Evolutionary conservation across 2,113 vertebrate genomes (phyloP).

Genomic region (Sorex araneus): DNA sequence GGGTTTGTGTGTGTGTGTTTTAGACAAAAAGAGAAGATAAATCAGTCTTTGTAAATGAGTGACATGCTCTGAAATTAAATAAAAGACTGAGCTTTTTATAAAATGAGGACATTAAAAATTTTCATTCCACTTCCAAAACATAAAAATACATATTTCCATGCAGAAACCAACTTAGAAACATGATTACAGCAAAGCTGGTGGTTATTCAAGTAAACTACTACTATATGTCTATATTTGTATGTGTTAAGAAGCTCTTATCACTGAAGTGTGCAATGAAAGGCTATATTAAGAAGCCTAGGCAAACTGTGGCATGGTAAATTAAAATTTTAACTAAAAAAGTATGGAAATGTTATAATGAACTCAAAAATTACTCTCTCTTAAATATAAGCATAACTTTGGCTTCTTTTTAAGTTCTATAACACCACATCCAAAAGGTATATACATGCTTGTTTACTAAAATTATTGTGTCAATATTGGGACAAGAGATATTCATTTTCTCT

Average conservation of each 20-base stretch:
- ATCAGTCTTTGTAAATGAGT: background rate
- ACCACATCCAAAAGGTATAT: conserved; percentile 57
- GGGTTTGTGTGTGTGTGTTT: too few species aligned
- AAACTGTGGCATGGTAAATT: conserved; percentile 67
- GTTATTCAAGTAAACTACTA: conserved; percentile 16
- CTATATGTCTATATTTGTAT: conserved; percentile 16
- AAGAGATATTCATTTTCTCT: conserved; percentile 62
- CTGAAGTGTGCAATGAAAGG: conserved; percentile 61
- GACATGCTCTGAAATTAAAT: conserved; percentile 24
- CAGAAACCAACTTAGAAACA: conserved; percentile 28
- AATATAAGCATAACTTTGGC: conserved; percentile 52
- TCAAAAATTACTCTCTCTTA: conserved; percentile 64
- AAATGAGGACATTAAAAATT: conserved; percentile 5
- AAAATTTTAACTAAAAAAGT: conserved; percentile 81
- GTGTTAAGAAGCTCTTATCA: conserved; percentile 61
- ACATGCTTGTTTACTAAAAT: conserved; percentile 68
- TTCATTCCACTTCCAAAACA: conserved; percentile 3
- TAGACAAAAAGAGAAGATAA: conserved; percentile 30
- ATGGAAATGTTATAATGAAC: conserved; percentile 73
- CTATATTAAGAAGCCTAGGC: conserved; percentile 60
- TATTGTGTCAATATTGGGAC: conserved; percentile 84
- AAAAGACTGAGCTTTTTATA: conserved; percentile 48
- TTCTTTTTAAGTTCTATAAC: conserved; percentile 63
- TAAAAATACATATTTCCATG: conserved; percentile 2
- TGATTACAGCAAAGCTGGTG: background rate